These are phyloP conservation scores for Suillia variegata DNA, from an alignment of 2,888 invertebrate species.

Conservation along the genomic window DNA sequence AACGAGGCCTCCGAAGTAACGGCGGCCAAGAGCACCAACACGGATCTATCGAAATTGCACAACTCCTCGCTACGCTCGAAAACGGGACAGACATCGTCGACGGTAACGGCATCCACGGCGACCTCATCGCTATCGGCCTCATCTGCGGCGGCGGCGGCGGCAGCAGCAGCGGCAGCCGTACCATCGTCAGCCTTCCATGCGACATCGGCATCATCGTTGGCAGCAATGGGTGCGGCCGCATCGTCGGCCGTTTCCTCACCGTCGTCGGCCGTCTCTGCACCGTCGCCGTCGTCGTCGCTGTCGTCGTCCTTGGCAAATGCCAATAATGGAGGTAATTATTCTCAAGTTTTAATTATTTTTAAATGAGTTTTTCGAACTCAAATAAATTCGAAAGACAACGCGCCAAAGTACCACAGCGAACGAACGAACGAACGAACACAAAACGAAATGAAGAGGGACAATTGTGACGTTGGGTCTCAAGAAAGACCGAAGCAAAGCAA, in stretches of 20 bases:
- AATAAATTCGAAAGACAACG: slow-evolving; percentile 27
- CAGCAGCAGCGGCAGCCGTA: slow-evolving; percentile 60
- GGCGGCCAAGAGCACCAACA: slow-evolving; percentile 73
- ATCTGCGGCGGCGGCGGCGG: slow-evolving; percentile 67
- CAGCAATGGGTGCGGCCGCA: slow-evolving; percentile 72
- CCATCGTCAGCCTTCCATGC: slow-evolving; percentile 63
- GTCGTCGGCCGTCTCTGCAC: slow-evolving; percentile 62
- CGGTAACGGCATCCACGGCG: slow-evolving; percentile 59
- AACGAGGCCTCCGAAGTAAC: slow-evolving; percentile 74
- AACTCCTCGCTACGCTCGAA: slow-evolving; percentile 69
- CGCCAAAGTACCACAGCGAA: slow-evolving; percentile 4
- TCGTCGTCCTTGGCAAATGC: slow-evolving; percentile 55
- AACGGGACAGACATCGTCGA: slow-evolving; percentile 62
- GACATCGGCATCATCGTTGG: slow-evolving; percentile 56
- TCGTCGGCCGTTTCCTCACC: slow-evolving; percentile 63
- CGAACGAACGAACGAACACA: slow-evolving; percentile 8
- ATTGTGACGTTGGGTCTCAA: too few relatives aligned
- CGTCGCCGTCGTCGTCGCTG: slow-evolving; percentile 63
- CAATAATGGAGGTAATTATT: slow-evolving; percentile 60
- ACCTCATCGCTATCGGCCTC: slow-evolving; percentile 67
- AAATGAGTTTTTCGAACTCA: slow-evolving; percentile 55
- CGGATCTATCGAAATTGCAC: slow-evolving; percentile 74
- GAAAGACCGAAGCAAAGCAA: too few relatives aligned
- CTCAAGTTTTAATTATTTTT: slow-evolving; percentile 59
- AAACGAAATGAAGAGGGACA: slow-evolving; percentile 10